Evolutionary conservation across 2,888 invertebrate genomes (phyloP).

Genomic region (Shargacucullia verbasci): DNA sequence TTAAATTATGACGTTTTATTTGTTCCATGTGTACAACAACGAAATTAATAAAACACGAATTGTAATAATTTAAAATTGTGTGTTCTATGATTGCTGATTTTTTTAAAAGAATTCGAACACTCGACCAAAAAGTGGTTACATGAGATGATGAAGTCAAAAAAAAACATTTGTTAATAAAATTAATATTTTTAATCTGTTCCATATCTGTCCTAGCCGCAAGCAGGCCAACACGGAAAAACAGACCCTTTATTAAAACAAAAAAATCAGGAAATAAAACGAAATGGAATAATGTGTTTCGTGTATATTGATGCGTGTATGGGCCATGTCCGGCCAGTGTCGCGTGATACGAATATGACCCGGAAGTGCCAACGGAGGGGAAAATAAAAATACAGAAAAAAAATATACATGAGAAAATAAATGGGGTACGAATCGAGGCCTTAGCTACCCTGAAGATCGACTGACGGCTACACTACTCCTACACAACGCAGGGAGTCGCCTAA

Average conservation of each 20-base stretch:
- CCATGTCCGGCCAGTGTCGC: conserved; percentile 73
- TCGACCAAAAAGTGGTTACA: conserved; percentile 14
- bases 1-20: too few species aligned
- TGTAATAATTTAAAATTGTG: too few species aligned
- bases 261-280: conserved; percentile 61
- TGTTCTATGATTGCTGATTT: too few species aligned
- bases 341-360: conserved; percentile 85
- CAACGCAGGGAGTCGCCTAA: conserved; percentile 78
- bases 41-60: too few species aligned
- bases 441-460: conserved; percentile 74
- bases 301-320: conserved; percentile 78
- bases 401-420: conserved; percentile 64
- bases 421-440: conserved; percentile 73
- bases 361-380: conserved; percentile 65
- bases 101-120: not conserved
- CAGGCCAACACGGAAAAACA: conserved; percentile 80
- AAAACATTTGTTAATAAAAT: conserved; percentile 18
- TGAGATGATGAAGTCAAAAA: conserved; percentile 67
- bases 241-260: conserved; percentile 72
- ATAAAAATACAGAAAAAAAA: conserved; percentile 67
- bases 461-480: conserved; percentile 77
- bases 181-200: conserved; percentile 60
- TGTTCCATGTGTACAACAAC: too few species aligned
- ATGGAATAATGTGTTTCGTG: conserved; percentile 78
- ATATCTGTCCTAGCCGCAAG: conserved; percentile 77